These are phyloP conservation scores for Gryllus longicercus DNA, from an alignment of 2,888 invertebrate species.

Conservation along the genomic window DNA sequence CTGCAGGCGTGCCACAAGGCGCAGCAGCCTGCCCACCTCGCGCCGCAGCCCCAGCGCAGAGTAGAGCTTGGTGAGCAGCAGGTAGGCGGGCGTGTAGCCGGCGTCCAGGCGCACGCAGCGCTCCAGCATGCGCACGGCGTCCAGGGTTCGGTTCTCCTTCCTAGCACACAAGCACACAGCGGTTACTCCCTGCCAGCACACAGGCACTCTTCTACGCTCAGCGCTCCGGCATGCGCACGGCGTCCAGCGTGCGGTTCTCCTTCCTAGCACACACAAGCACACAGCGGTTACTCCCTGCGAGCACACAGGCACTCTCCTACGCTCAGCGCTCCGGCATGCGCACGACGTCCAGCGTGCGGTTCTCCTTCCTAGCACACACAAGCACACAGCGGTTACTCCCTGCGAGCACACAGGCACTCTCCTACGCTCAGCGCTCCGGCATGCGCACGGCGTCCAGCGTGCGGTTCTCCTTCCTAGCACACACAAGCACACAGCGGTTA, in stretches of 20 bases:
- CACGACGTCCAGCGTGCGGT: too few species aligned
- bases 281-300: too few species aligned
- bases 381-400: too few species aligned
- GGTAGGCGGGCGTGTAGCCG: constrained; percentile 65
- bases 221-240: constrained; percentile 64
- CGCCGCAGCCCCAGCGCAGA: constrained; percentile 49
- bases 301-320: too few species aligned
- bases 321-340: too few species aligned
- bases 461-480: too few species aligned
- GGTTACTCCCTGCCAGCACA: constrained; percentile 52
- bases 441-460: too few species aligned
- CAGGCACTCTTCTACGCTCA: constrained; percentile 61
- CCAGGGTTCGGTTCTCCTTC: constrained; percentile 62
- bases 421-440: too few species aligned
- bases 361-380: too few species aligned
- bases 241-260: constrained; percentile 62
- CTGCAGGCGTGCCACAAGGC: constrained; percentile 63
- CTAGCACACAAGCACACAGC: constrained; percentile 46
- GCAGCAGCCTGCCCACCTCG: constrained; percentile 54
- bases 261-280: constrained; percentile 50
- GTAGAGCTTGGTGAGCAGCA: constrained; percentile 61
- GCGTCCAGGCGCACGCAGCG: constrained; percentile 65
- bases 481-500: too few species aligned
- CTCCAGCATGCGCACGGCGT: constrained; percentile 65
- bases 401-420: too few species aligned